phyloP scores from a whole-genome alignment of 2,113 vertebrate species.

The Oncorhynchus kisutch region DNA sequence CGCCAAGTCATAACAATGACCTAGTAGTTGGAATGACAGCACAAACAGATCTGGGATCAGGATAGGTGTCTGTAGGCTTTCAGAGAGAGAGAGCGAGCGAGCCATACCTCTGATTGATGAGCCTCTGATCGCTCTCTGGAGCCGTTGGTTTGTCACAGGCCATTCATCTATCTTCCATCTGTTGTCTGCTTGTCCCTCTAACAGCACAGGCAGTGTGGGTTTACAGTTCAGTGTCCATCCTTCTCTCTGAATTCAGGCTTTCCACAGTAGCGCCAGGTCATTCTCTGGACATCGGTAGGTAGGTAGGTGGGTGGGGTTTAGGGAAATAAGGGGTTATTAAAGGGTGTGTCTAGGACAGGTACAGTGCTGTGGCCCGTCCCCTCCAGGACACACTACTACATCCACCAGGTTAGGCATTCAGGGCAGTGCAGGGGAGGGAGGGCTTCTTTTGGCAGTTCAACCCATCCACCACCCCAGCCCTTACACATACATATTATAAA shows the following conservation, averaged over 20 bases:
- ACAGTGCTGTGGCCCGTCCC: background rate
- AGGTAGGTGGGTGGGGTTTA: background rate
- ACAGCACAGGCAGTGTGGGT: conserved; percentile 25
- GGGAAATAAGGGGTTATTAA: conserved; percentile 11
- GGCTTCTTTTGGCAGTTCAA: too few relatives aligned
- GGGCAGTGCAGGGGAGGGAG: too few relatives aligned
- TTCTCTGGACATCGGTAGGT: conserved; percentile 57
- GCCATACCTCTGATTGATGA: conserved; percentile 60
- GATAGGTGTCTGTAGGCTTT: too few relatives aligned
- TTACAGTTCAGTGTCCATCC: conserved; percentile 42
- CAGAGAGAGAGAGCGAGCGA: background rate
- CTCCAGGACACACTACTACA: conserved; percentile 27
- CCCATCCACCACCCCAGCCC: background rate
- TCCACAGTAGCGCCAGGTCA: conserved; percentile 64
- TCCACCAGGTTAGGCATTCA: conserved; percentile 17
- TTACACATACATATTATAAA: conserved; percentile 57
- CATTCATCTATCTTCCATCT: conserved; percentile 16
- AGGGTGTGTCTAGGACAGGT: conserved; percentile 18
- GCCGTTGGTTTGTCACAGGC: conserved; percentile 26
- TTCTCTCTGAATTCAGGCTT: conserved; percentile 27
- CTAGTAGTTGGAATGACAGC: too few relatives aligned
- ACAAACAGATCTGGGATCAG: too few relatives aligned
- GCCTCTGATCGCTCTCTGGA: conserved; percentile 26
- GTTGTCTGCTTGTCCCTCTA: conserved; percentile 30
- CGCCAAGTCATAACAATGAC: too few relatives aligned